Evolutionary conservation across 2,797 vertebrate species (phyloP).

Genomic region (Xyrichtys novacula): DNA sequence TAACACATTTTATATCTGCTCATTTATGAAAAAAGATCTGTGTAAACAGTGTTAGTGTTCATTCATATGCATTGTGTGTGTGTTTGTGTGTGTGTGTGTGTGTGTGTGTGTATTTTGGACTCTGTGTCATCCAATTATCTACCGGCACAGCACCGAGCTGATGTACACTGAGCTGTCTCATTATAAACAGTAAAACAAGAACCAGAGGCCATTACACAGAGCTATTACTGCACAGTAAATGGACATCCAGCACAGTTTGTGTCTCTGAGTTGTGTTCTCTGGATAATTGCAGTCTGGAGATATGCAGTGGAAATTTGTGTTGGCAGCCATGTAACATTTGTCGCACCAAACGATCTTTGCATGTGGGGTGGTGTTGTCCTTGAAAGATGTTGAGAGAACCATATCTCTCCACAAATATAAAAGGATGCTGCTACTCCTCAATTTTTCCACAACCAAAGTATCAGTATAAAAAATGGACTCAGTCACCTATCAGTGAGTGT

Average conservation of each 20-base stretch:
- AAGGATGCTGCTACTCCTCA: not conserved
- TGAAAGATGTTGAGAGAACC: not conserved
- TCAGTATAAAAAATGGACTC: not conserved
- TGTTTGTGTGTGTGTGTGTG: slow-evolving; percentile 4
- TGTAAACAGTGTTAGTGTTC: not conserved
- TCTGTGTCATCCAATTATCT: slow-evolving; percentile 62
- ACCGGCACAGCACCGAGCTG: slow-evolving; percentile 49
- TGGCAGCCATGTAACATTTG: slow-evolving; percentile 1
- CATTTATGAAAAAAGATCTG: slow-evolving; percentile 24
- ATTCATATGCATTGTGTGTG: not conserved
- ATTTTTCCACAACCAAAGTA: not conserved
- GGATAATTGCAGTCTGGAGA: slow-evolving; percentile 49
- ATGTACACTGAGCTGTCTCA: slow-evolving; percentile 61
- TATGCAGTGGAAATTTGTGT: slow-evolving; percentile 29
- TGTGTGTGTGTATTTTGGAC: slow-evolving; percentile 8
- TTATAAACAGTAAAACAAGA: slow-evolving; percentile 64
- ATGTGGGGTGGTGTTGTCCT: not conserved
- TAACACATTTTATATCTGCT: slow-evolving; percentile 31
- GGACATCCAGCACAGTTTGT: slow-evolving; percentile 6
- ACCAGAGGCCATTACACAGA: slow-evolving; percentile 55
- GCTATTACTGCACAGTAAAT: slow-evolving; percentile 48
- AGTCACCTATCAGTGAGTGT: too few species aligned
- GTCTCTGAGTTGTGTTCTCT: slow-evolving; percentile 24
- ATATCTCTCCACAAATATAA: too few species aligned
- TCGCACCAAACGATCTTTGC: not conserved